Base-by-base conservation (phyloP, 2,797 vertebrate genomes). In the Harpagifer antarcticus region DNA sequence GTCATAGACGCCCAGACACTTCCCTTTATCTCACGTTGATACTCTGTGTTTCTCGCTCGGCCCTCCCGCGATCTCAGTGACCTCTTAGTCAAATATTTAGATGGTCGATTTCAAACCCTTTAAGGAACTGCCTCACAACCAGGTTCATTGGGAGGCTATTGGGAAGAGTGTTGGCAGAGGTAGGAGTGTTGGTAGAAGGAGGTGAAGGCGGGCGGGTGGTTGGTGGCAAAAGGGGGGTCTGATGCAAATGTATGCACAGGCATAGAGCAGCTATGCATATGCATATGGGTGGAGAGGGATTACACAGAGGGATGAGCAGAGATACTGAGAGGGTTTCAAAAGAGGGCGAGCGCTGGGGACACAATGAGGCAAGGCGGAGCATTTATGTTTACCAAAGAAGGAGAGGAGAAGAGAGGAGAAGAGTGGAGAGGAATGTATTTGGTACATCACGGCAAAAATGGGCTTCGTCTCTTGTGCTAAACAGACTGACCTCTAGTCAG, bases 11-110 rank as follows among this genome's bases (percentile, higher is more conserved):
- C 65, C 76, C 71, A 72, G 64, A 79, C 65, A 76, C 83, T 88
- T 89, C 84, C 81, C 47, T 62, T 65, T 53, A 49, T 56, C 76
- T 74, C 50, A 47, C 63, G 45, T 44, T 48, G 43, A 16, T 2
- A 68, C 68, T 81, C 79, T 74, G 72, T 70, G 69, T 79, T 84
- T 82, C 81, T 78, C 7, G 48, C 82, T 72, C n/a, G 15, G 76
- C 74, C 77, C 72, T 57, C 72, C 64, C 43, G 31, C 64, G 76
- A 90, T 88, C 87, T 85, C 72, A 1, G 68, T 92, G 93, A 94
- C 90, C 93, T 84, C 88, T 92, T 92, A 86, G 90, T 94, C 90
- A 94, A 95, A 95, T 94, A 94, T 95, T 95, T 94, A 94, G 92
- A 92, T 89, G 82, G 92, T 94, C 89, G 89, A 94, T 94, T 89